Conservation (phyloP, 1,140 invertebrate species). For the Drosophila kurseongensis region DNA sequence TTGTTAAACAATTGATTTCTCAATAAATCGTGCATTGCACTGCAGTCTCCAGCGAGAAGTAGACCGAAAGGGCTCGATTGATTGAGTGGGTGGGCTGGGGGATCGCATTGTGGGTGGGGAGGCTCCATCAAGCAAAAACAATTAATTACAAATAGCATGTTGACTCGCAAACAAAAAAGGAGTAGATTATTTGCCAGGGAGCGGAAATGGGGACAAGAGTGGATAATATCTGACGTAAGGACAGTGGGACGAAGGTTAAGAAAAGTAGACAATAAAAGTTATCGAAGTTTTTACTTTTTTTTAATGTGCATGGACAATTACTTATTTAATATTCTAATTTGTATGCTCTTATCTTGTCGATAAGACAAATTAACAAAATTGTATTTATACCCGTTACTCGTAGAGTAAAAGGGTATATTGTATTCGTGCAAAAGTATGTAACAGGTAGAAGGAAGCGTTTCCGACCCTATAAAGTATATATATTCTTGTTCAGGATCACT, state of each 20-base stretch:
- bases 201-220: conserved; percentile 13
- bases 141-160: conserved; percentile 82
- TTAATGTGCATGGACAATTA: too few relatives aligned
- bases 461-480: too few relatives aligned
- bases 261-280: too few relatives aligned
- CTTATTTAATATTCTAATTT: too few relatives aligned
- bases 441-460: too few relatives aligned
- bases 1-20: conserved; percentile 83
- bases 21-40: conserved; percentile 81
- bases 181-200: conserved; percentile 38
- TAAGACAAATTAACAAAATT: too few relatives aligned
- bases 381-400: too few relatives aligned
- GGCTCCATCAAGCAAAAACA: conserved; percentile 73
- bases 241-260: conserved; percentile 6
- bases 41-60: conserved; percentile 41
- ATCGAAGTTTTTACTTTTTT: too few relatives aligned
- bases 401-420: too few relatives aligned
- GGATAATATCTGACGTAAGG: conserved; percentile 10
- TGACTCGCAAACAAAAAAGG: conserved; percentile 75
- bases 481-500: too few relatives aligned
- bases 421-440: too few relatives aligned
- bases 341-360: too few relatives aligned
- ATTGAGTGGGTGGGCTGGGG: conserved; percentile 19
- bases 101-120: conserved; percentile 9
- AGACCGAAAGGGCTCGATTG: conserved; percentile 50